Evolutionary conservation across 2,797 vertebrate genomes (phyloP), one percentile per base, ranked within the genome.

Genomic region (Perodicticus potto): DNA sequence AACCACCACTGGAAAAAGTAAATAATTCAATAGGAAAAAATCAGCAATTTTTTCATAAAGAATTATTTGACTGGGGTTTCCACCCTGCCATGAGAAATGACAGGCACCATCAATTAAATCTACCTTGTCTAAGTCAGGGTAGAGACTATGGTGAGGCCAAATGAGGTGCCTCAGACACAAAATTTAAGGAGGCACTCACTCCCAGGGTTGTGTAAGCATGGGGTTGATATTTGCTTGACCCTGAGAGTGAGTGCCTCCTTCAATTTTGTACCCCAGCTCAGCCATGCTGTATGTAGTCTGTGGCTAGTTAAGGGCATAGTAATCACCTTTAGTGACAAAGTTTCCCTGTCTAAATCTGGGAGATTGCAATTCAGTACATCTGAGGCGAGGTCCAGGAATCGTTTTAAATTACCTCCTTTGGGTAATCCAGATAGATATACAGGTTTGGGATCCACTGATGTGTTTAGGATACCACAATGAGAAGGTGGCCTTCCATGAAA

Each of bases 1-100:
- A 92, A 92, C 6, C 59, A 74, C 45, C 32, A 49, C 17, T 86
- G 43, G 43, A 90, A 80, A 90, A 96, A 89, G 25, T 49, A 89
- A 67, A 67, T 27, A 57, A 77, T 87, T 93, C 29, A 23, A 74
- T 53, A 53, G 63, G 67, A 86, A 27, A 37, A 32, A 27, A 80
- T 80, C n/a, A 40, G 23, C 45, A 13, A 22, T 19, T 93, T 93
- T 78, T 78, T 25, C 77, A 40, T 43, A 81, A 81, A 93, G 32
- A 23, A 78, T 81, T 59, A 29, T 91, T 73, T 94, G 65, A n/a
- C 34, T 82, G 19, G 40, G 63, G 27, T 94, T 90, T 73, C 63
- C 34, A 11, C 27, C 17, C 17, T n/a, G 29, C 55, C 49, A 25
- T 73, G 83, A 72, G 69, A 83, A 84, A 70, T 45, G 43, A 32